phyloP scores from a whole-genome alignment of 2,888 invertebrate species.

The Eupithecia vulgata region DNA sequence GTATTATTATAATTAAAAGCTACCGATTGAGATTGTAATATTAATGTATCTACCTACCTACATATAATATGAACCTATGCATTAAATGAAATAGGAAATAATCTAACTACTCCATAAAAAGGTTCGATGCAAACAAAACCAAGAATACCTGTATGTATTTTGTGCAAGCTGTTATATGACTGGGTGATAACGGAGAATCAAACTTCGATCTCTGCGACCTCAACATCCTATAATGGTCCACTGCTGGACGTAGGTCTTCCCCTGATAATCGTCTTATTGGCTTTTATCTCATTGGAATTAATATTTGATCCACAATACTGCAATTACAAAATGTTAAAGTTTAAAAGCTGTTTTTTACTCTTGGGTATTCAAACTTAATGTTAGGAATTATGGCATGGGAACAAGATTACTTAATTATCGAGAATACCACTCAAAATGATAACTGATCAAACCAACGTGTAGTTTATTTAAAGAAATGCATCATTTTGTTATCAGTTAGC shows the following conservation, averaged over 20 bases:
- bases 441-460: neutral
- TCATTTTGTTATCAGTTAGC: neutral
- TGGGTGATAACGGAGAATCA: neutral
- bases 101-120: neutral
- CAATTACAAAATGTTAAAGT: neutral
- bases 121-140: neutral
- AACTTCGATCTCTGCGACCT: neutral
- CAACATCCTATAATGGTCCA: too few relatives aligned
- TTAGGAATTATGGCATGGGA: neutral
- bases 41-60: too few relatives aligned
- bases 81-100: neutral
- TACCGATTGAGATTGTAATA: too few relatives aligned
- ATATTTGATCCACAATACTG: too few relatives aligned
- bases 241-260: too few relatives aligned
- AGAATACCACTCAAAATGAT: neutral
- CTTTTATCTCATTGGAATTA: too few relatives aligned
- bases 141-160: neutral
- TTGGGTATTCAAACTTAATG: neutral
- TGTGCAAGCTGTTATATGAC: neutral
- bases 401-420: neutral
- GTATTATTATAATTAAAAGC: too few relatives aligned
- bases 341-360: neutral
- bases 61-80: too few relatives aligned
- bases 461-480: conserved; percentile 2
- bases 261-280: too few relatives aligned